Conservation (phyloP, 1,140 invertebrate genomes). For the Ostrea denselamellosa region DNA sequence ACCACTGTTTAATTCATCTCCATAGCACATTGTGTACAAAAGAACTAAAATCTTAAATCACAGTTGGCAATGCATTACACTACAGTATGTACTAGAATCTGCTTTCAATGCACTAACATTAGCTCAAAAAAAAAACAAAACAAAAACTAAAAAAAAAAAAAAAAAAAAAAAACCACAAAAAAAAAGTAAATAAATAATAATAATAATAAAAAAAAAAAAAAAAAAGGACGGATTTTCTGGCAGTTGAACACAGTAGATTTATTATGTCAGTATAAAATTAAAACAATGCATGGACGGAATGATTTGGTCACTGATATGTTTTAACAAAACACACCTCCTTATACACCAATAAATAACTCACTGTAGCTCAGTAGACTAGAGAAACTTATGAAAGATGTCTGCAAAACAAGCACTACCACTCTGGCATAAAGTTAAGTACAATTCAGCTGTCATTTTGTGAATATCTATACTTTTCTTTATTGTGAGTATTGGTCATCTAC, state of each 20-base stretch:
- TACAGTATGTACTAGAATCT: no score
- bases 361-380: slow-evolving; percentile 16
- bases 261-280: slow-evolving; percentile 24
- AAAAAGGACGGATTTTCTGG: slow-evolving; percentile 41
- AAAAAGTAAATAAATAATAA: no score
- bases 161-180: not conserved
- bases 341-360: slow-evolving; percentile 2
- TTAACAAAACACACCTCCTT: not conserved
- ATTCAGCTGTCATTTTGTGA: not conserved
- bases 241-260: slow-evolving; percentile 41
- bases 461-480: not conserved
- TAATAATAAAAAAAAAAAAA: not conserved
- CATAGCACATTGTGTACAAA: no score
- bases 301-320: slow-evolving; percentile 9
- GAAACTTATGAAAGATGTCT: not conserved
- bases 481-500: not conserved
- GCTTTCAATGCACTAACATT: no score
- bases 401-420: slow-evolving; percentile 5
- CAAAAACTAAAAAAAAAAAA: not conserved
- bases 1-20: no score
- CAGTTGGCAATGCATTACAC: no score
- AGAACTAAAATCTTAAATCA: no score
- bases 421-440: not conserved
- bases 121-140: no score
- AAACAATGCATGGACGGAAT: slow-evolving; percentile 10